Conservation (phyloP, 2,797 vertebrate genomes). For the Atherinosoma microstoma region DNA sequence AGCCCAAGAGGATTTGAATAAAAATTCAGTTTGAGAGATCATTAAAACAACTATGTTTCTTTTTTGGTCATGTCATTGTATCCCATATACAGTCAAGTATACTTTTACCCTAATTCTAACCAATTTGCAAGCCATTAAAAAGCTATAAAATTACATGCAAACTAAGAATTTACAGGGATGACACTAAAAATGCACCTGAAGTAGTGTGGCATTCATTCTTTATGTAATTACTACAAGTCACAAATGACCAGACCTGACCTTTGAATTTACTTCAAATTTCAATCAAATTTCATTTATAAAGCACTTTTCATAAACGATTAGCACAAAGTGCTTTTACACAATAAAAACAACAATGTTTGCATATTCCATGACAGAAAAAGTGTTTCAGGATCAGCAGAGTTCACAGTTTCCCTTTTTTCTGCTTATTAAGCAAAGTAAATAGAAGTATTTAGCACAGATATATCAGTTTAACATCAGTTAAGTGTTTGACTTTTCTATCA, state of each 20-base stretch:
- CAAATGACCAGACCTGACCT: background rate
- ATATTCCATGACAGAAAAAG: background rate
- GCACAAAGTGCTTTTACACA: background rate
- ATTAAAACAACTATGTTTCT: too few species aligned
- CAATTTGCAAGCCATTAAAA: too few species aligned
- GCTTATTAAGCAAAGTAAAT: background rate
- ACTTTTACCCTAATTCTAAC: too few species aligned
- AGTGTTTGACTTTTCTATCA: background rate
- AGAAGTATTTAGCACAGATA: background rate
- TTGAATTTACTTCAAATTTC: background rate
- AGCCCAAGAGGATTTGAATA: too few species aligned
- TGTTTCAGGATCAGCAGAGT: background rate
- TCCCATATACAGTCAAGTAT: too few species aligned
- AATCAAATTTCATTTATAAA: background rate
- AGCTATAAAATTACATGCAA: too few species aligned
- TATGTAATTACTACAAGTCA: background rate
- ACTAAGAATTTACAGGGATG: background rate
- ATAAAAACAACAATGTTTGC: background rate
- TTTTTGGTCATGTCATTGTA: too few species aligned
- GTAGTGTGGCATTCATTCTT: background rate
- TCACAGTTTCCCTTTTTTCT: background rate
- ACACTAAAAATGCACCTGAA: background rate
- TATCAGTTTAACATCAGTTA: background rate
- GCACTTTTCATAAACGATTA: background rate
- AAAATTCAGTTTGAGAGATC: too few species aligned